Evolutionary conservation across 64 coral and sea anemone species (phyloP), one percentile per base, ranked within the genome.

Genomic region (Hydrozoanthus tunicans): DNA sequence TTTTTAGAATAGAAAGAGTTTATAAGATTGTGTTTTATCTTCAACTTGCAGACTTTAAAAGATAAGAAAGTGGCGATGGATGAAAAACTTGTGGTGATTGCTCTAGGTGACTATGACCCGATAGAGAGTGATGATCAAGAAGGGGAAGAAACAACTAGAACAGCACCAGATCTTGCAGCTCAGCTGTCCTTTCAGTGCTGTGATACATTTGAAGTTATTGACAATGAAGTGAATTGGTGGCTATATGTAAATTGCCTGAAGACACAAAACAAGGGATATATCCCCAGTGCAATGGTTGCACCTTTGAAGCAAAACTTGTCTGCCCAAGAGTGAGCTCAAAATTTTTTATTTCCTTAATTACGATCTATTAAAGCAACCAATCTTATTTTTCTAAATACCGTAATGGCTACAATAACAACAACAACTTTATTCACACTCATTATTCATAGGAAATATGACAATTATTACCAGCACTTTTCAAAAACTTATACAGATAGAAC

Each of bases 111-210:
- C 32, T 86, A 73, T 58, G 68, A 86, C 68, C 83, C 83, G 2
- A 24, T 0, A 24, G 11, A 73, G 12, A 54, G 55, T 73, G 83
- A 86, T 20, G 67, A 71, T 54, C 67, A 73, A 58, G 54, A 86
- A 58, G 53, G 69, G 10, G 68, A 86, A 58, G 83, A 86, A 73
- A 73, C 83, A 11, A 32, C 55, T 73, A 17, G 15, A 0, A 86
- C 83, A 27, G 83, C 83, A 73, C 83, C 83, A 32, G 67, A 86
- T 15, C 2, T 86, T 5, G 20, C 53, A 8, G 20, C 83, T 20
- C 83, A 86, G 66, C 66, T 86, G n/a, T 86, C 83, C 7, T 86
- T 86, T 55, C 83, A 86, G 17, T 86, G 83, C 53, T 86, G 83
- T 13, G 20, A 86, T 54, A 86, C 9, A 20, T 86, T 86, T 73